Percentiles rank a stretch among this genome's conserved stretches.
Evolutionary conservation across 92 coral and sea anemone species (phyloP).

Genomic region (Palythoa caribaeorum): DNA sequence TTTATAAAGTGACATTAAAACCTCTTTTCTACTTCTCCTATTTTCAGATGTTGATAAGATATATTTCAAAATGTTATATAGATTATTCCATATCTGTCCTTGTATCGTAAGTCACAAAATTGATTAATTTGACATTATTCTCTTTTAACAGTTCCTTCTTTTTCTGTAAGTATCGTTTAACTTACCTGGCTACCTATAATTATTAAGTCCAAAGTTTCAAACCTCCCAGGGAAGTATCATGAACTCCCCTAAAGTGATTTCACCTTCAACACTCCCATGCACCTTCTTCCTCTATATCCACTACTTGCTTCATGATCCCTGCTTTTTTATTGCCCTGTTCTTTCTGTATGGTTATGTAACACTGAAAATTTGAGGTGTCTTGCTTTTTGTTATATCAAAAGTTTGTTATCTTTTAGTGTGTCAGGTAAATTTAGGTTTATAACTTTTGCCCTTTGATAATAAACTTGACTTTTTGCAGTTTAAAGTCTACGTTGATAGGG

Average conservation of each 20-base stretch:
- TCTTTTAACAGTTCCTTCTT: not conserved
- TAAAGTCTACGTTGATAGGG: not conserved
- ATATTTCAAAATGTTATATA: constrained; percentile 1
- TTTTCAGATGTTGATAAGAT: not conserved
- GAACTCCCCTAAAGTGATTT: not conserved
- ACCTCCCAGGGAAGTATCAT: not conserved
- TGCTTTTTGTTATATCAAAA: not conserved
- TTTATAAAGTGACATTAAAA: not conserved
- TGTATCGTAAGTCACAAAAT: not conserved
- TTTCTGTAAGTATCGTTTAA: not conserved
- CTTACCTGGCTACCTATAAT: not conserved
- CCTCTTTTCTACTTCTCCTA: not conserved
- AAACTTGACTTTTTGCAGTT: constrained; percentile 28
- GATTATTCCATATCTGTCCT: constrained; percentile 6
- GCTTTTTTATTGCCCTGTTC: not conserved
- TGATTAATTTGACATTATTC: constrained; percentile 14
- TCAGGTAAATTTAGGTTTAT: not conserved
- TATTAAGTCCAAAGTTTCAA: not conserved
- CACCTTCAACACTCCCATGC: too few species aligned
- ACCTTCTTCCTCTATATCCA: not conserved
- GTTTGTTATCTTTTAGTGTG: constrained; percentile 5
- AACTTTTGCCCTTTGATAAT: not conserved
- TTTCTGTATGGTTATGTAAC: not conserved
- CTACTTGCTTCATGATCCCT: constrained; percentile 3
- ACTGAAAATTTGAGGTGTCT: not conserved